Conservation (phyloP, 2,113 vertebrate species). For the Hyaena hyaena region DNA sequence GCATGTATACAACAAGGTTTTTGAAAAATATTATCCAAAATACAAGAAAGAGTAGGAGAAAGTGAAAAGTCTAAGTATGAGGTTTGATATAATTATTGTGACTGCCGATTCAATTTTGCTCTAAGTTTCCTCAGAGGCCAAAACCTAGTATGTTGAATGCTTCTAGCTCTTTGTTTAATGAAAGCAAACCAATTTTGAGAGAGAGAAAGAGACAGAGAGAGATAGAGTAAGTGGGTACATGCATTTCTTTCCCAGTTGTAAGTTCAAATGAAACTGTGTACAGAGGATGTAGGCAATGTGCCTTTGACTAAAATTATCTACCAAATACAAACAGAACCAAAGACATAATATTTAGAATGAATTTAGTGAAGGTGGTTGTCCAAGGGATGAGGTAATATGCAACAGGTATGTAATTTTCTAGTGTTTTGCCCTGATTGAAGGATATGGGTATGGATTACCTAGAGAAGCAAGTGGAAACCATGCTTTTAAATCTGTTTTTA, state of each 20-base stretch:
- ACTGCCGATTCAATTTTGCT: slow-evolving; percentile 44
- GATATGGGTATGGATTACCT: background rate
- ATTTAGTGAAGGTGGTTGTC: background rate
- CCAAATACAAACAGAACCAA: slow-evolving; percentile 24
- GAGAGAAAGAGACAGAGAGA: background rate
- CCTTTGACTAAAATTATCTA: background rate
- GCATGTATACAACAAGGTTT: slow-evolving; percentile 15
- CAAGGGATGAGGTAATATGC: background rate
- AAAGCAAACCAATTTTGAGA: slow-evolving; percentile 49
- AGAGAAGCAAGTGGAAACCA: background rate
- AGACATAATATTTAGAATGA: background rate
- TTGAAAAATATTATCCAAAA: background rate
- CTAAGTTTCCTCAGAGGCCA: background rate
- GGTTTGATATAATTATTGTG: slow-evolving; percentile 15
- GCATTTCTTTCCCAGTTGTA: background rate
- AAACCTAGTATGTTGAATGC: background rate
- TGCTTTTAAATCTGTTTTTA: background rate
- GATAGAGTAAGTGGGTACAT: background rate
- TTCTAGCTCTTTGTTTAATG: slow-evolving; percentile 13
- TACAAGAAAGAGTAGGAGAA: background rate
- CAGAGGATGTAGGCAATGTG: background rate
- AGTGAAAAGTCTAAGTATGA: slow-evolving; percentile 48
- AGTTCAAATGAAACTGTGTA: background rate
- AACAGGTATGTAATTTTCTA: background rate
- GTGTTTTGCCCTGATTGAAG: background rate